A percentile compares a stretch with the other conserved stretches of the same genome.
phyloP scores from a whole-genome alignment of 2,113 vertebrate genomes.

The Carettochelys insculpta region DNA sequence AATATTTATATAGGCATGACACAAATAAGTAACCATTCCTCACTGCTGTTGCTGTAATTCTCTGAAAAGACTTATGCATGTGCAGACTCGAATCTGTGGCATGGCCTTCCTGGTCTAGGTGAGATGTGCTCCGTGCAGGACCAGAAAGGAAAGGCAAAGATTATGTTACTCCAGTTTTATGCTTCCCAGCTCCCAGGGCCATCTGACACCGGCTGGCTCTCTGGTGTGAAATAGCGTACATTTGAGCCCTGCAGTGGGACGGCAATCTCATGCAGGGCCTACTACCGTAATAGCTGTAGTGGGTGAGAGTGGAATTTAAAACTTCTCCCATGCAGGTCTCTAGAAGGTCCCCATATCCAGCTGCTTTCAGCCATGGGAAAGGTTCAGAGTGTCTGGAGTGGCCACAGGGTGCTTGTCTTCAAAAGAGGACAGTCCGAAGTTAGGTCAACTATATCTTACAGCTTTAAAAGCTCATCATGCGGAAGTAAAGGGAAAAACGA shows the following conservation, averaged over 20 bases:
- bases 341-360: not conserved
- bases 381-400: not conserved
- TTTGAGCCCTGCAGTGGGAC: no score
- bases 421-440: not conserved
- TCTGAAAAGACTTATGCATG: not conserved
- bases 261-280: no score
- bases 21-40: accelerated
- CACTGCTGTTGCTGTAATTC: not conserved
- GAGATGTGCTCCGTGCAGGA: not conserved
- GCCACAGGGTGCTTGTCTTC: not conserved
- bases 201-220: not conserved
- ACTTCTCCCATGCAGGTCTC: no score
- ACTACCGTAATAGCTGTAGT: no score
- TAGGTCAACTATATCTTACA: accelerated
- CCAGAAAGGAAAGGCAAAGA: not conserved
- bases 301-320: no score
- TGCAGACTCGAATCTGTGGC: not conserved
- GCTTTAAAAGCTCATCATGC: not conserved
- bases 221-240: not conserved
- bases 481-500: not conserved
- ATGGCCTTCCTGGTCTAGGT: not conserved
- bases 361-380: not conserved
- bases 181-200: not conserved
- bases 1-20: not conserved
- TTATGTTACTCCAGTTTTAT: not conserved